Evolutionary conservation across 1,140 invertebrate genomes (phyloP), one percentile per base, ranked within the genome.

Genomic region (Cydia splendana): DNA sequence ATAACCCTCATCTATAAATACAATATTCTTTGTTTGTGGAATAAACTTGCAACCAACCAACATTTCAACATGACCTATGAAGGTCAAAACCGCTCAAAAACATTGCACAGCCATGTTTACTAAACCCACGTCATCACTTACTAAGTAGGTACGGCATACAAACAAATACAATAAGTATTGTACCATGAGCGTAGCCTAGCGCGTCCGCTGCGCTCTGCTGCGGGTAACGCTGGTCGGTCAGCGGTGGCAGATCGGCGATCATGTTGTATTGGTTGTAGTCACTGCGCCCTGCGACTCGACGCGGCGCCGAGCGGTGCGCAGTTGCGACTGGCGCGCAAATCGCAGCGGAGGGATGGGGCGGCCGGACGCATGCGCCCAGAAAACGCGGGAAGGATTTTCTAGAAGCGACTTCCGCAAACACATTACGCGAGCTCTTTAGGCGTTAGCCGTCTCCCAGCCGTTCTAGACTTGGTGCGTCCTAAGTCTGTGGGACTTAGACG

Each of bases 371-470:
- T 90, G 90, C 90, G 90, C 84, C 57, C 74, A 81, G 71, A 82
- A 87, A 88, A 88, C 85, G 89, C 90, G 90, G 90, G 89, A 91
- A 92, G 86, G 78, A 80, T 77, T 79, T 90, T 90, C 87, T 91
- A 91, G 87, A 90, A 88, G 82, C 78, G 78, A 77, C 80, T 84
- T 82, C 80, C 77, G 80, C 78, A 79, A 77, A 77, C 75, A 77
- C 20, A n/a, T 62, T 38, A 71, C 13, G 38, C 67, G 67, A 38
- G 5, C 20, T 34, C 30, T 24, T 57, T 57, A 57, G 3, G 65
- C 65, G 65, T 65, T 34, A 34, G 67, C 38, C 67, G 67, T 34
- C 2, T 18, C 67, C 30, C 67, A 7, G 65, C 65, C 65, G 12
- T 67, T 67, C 65, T 67, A 67, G 65, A 62, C 57, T 62, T 53